These are phyloP conservation scores for Nannoperca australis DNA, from an alignment of 2,797 vertebrate species.

Conservation along the genomic window DNA sequence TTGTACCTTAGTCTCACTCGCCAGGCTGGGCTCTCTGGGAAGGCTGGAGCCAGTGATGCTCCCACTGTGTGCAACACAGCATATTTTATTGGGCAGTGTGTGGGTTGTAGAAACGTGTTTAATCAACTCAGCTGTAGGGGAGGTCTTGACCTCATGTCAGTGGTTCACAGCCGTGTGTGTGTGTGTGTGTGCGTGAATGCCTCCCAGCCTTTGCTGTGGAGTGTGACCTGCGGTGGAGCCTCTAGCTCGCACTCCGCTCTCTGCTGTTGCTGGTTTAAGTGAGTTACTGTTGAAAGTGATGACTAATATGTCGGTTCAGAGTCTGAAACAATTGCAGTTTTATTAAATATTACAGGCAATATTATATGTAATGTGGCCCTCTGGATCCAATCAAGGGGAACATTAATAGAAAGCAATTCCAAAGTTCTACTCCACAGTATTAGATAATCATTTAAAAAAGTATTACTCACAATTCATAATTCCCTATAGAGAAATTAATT, in stretches of 20 bases:
- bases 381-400: constrained; percentile 45
- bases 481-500: background rate
- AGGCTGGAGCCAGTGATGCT: constrained; percentile 64
- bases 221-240: constrained; percentile 73
- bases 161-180: constrained; percentile 47
- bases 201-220: constrained; percentile 68
- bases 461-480: constrained; percentile 11
- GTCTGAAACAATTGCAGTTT: constrained; percentile 45
- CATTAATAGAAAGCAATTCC: constrained; percentile 16
- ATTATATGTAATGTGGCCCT: constrained; percentile 28
- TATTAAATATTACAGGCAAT: constrained; percentile 43
- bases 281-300: constrained; percentile 71
- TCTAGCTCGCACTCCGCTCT: constrained; percentile 67
- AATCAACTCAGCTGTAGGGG: constrained; percentile 70
- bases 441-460: constrained; percentile 12
- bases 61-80: constrained; percentile 46
- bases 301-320: constrained; percentile 64
- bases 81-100: constrained; percentile 70
- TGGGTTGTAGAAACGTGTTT: constrained; percentile 72
- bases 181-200: constrained; percentile 40
- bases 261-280: constrained; percentile 66
- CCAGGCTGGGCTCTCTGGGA: constrained; percentile 36
- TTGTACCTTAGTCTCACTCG: constrained; percentile 37
- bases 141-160: constrained; percentile 76
- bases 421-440: constrained; percentile 12